phyloP scores from a whole-genome alignment of 92 coral and sea anemone species.

The Porites lobata region DNA sequence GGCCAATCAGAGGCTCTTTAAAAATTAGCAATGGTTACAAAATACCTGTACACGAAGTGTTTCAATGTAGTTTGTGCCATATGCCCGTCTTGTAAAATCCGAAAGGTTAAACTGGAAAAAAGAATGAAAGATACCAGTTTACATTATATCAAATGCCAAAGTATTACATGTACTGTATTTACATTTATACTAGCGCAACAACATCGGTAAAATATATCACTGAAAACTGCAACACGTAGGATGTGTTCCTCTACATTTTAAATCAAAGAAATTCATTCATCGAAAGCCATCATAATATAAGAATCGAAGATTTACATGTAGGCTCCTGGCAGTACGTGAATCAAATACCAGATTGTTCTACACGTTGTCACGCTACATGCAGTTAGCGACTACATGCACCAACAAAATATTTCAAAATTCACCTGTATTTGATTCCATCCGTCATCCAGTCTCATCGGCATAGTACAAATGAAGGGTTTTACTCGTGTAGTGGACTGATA shows the following conservation, averaged over 20 bases:
- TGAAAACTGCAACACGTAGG: no score
- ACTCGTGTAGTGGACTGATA: slow-evolving; percentile 99
- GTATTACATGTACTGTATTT: background rate
- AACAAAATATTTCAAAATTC: background rate
- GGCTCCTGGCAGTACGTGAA: background rate
- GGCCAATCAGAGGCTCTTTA: background rate
- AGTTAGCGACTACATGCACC: slow-evolving; percentile 13
- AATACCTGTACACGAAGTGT: slow-evolving; percentile 98
- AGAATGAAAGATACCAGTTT: background rate
- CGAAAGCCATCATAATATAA: background rate
- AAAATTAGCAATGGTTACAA: background rate
- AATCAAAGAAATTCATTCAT: no score
- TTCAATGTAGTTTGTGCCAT: slow-evolving; percentile 99
- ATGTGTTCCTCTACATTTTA: no score
- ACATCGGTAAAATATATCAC: background rate
- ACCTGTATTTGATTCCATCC: slow-evolving; percentile 99
- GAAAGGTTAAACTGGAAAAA: slow-evolving; percentile 92
- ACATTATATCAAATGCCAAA: slow-evolving; percentile 8
- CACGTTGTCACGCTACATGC: background rate
- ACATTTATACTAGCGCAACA: background rate
- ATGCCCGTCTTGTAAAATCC: slow-evolving; percentile 98
- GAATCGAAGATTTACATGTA: background rate
- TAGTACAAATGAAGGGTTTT: slow-evolving; percentile 99
- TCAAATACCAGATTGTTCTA: background rate
- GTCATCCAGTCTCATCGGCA: slow-evolving; percentile 99